Base-by-base conservation (phyloP, 2,113 vertebrate species). In the Ariopsis seemanni region DNA sequence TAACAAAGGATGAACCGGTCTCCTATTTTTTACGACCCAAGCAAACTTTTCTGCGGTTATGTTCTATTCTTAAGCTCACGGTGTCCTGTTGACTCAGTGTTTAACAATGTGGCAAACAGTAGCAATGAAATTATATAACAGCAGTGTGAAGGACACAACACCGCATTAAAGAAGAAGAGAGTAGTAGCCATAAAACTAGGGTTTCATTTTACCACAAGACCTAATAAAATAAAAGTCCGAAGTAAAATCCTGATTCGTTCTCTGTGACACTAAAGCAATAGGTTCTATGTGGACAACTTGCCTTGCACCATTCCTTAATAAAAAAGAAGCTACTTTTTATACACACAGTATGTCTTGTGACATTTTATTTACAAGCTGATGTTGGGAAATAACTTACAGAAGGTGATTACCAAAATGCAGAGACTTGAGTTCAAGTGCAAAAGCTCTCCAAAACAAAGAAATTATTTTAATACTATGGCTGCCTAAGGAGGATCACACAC, bases 41-140 rank as follows among this genome's bases (percentile, higher is more conserved):
- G 88, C 91, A 92, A 93, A 92, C 86, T 90, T 87, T 85, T 80
- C 84, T 91, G 92, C 89, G 91, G 94, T 92, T 94, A 94, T 91
- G 92, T 91, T 92, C 93, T 90, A 93, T 62, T 27, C 71, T 10
- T 14, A 48, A 25, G 55, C 69, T 48, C 85, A 86, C 85, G 89
- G 88, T 48, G 50, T 57, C 83, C 67, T 85, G 75, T 74, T 87
- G 60, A 85, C 85, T 81, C 72, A 25, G 63, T 83, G 67, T 86
- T 83, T 75, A 84, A 86, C 82, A 83, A 90, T 27, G 82, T 82
- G 69, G 52, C 58, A 88, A 90, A 91, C 27, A 87, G 25, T 71
- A 63, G 77, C 72, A 69, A 86, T 89, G 72, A 86, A 91, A 90
- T 90, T 55, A 89, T 86, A 83, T 83, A 58, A 85, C 27, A 42